A percentile compares a stretch with the other conserved stretches of the same genome.
These are phyloP conservation scores for Morbakka virulenta DNA, from an alignment of 30 jellyfish, hydroid and myxozoan genomes.

Conservation along the genomic window DNA sequence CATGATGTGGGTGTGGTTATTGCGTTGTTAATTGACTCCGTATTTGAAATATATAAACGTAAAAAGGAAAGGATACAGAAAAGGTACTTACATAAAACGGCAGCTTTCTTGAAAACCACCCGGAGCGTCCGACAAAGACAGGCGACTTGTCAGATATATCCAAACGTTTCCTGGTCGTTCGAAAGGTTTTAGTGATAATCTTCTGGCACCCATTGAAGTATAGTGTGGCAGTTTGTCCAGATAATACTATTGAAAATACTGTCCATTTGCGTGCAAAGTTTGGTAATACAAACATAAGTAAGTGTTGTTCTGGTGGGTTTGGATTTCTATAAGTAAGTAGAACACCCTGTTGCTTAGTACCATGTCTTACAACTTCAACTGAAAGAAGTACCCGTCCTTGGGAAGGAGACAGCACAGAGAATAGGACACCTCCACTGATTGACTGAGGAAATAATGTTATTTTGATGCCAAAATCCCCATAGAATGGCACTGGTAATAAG, in stretches of 20 bases:
- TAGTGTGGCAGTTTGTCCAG: conserved; percentile 39
- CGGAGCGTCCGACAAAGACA: conserved; percentile 87
- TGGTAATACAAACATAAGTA: conserved; percentile 55
- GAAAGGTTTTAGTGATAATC: conserved; percentile 27
- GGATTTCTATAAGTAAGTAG: conserved; percentile 39
- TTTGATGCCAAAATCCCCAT: conserved; percentile 68
- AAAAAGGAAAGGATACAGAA: background rate
- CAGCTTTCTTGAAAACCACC: conserved; percentile 78
- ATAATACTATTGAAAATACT: conserved; percentile 61
- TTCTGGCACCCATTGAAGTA: conserved; percentile 72
- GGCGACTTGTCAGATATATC: conserved; percentile 51
- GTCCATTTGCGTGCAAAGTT: conserved; percentile 66
- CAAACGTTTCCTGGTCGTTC: conserved; percentile 20
- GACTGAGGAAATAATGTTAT: conserved; percentile 48
- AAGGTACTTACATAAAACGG: conserved; percentile 66
- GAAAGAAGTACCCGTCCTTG: conserved; percentile 48
- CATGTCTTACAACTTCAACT: conserved; percentile 24
- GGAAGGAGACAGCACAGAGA: conserved; percentile 58
- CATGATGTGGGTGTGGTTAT: no score
- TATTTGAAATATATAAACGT: no score
- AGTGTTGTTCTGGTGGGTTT: conserved; percentile 26
- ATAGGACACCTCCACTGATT: conserved; percentile 62
- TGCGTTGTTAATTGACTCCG: no score
- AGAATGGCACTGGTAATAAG: conserved; percentile 59
- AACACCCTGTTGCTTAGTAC: conserved; percentile 40